Conservation (phyloP, 1,140 invertebrate genomes). For the Drosophila truncata region DNA sequence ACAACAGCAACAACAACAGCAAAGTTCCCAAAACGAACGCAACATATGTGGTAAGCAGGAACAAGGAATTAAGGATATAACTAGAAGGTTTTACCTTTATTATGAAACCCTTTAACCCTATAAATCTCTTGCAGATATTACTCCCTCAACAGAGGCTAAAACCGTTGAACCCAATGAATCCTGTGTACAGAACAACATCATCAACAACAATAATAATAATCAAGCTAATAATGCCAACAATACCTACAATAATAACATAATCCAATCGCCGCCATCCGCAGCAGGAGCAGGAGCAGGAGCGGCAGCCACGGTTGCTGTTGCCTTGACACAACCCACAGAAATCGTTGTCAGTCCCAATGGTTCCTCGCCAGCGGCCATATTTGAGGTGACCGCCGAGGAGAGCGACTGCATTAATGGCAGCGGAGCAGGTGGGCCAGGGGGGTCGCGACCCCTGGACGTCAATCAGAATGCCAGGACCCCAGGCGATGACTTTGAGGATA, state of each 20-base stretch:
- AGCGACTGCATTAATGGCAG: conserved; percentile 72
- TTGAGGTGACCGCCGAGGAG: conserved; percentile 77
- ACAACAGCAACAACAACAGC: conserved; percentile 60
- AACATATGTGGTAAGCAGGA: conserved; percentile 70
- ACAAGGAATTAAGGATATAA: background rate
- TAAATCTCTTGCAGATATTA: conserved; percentile 60
- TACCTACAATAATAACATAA: conserved; percentile 59
- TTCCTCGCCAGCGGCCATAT: conserved; percentile 48
- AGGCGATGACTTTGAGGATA: conserved; percentile 78
- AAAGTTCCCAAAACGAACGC: conserved; percentile 78
- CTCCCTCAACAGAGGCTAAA: conserved; percentile 83
- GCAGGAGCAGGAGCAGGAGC: conserved; percentile 7
- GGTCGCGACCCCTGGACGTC: conserved; percentile 69
- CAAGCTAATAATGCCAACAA: conserved; percentile 66
- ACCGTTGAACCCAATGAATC: conserved; percentile 81
- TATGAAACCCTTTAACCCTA: background rate
- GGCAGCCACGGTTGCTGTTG: conserved; percentile 9
- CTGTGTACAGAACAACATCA: conserved; percentile 76
- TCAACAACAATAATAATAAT: conserved; percentile 51
- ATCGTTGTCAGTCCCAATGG: conserved; percentile 11
- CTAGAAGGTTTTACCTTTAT: background rate
- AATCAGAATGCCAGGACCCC: conserved; percentile 70
- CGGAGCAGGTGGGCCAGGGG: conserved; percentile 20
- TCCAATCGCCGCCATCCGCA: conserved; percentile 21
- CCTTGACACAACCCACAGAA: conserved; percentile 1